phyloP scores from a whole-genome alignment of 2,888 invertebrate species.

The Phytoseiulus persimilis region DNA sequence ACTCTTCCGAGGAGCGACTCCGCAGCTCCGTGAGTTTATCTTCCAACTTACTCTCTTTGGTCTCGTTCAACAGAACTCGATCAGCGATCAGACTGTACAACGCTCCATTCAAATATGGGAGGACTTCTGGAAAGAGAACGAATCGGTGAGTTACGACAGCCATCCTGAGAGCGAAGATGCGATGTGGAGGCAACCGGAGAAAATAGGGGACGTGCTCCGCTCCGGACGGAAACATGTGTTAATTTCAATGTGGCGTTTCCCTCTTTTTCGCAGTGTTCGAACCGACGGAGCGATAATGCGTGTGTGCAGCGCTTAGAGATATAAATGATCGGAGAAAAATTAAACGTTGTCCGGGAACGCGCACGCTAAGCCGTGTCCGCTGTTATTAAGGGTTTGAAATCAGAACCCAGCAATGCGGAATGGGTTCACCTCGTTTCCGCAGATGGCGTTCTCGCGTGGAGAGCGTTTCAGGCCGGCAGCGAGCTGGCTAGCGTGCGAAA shows the following conservation, averaged over 20 bases:
- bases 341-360: background rate
- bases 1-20: background rate
- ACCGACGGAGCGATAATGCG: background rate
- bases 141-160: background rate
- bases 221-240: no score
- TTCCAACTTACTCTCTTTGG: background rate
- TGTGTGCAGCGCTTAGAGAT: no score
- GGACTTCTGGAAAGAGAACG: background rate
- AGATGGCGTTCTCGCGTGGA: background rate
- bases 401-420: background rate
- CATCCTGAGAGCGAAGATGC: background rate
- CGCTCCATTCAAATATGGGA: conserved; percentile 17
- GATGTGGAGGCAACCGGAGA: background rate
- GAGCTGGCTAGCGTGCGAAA: background rate
- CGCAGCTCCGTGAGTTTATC: conserved; percentile 20
- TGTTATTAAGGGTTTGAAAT: background rate
- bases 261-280: no score
- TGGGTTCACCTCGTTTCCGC: background rate
- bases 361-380: background rate
- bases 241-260: no score
- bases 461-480: background rate
- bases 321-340: background rate
- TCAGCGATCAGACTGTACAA: conserved; percentile 23
- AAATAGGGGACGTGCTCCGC: background rate
- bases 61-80: background rate